Conservation (phyloP, 2,113 vertebrate species). For the Nycticryphes semicollaris region DNA sequence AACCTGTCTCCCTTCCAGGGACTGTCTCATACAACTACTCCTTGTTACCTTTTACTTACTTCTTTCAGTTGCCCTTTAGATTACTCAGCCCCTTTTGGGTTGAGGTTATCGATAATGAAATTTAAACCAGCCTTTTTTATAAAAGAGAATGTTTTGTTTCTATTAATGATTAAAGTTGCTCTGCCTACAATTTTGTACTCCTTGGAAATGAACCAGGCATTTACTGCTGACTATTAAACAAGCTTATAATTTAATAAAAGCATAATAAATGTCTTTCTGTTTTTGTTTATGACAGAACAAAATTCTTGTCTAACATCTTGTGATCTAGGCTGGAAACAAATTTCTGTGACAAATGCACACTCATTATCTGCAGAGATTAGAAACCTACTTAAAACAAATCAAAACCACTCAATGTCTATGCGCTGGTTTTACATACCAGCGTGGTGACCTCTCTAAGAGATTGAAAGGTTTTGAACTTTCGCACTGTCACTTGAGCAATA, state of each 20-base stretch:
- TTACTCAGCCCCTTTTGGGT: background rate
- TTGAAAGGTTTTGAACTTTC: constrained; percentile 47
- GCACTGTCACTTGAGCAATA: background rate
- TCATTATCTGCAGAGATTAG: constrained; percentile 55
- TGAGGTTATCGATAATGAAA: background rate
- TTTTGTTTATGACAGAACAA: background rate
- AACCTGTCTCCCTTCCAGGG: background rate
- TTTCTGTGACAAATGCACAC: constrained; percentile 47
- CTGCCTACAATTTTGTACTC: background rate
- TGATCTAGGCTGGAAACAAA: constrained; percentile 49
- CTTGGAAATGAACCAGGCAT: constrained; percentile 3
- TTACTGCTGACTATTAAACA: constrained; percentile 20
- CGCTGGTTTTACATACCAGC: background rate
- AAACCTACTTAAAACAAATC: constrained; percentile 41
- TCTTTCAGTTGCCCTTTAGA: background rate
- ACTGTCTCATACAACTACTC: background rate
- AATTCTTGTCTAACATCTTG: constrained; percentile 12
- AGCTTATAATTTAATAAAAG: constrained; percentile 33
- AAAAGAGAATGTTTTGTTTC: background rate
- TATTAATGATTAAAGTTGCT: background rate
- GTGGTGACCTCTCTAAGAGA: constrained; percentile 26
- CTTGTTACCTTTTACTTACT: background rate
- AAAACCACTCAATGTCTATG: background rate
- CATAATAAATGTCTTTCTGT: background rate
- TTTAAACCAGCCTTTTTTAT: background rate